Conservation (phyloP, 1,140 invertebrate species). For the Agrypnia vestita region DNA sequence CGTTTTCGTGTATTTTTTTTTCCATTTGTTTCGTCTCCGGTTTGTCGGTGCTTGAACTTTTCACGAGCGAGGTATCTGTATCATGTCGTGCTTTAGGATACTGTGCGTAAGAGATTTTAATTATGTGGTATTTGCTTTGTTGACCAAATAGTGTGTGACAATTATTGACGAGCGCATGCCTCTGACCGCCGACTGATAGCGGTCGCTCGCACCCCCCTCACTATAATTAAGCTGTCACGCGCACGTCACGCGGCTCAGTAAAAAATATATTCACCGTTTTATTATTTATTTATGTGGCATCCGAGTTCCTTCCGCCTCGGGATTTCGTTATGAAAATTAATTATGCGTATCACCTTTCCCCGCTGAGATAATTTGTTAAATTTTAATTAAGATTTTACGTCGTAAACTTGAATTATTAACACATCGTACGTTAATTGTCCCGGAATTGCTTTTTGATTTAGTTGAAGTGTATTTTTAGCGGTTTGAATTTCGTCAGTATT, state of each 20-base stretch:
- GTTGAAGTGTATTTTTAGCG: conserved; percentile 10
- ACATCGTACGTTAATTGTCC: conserved; percentile 28
- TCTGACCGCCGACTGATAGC: background rate
- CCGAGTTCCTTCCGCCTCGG: conserved; percentile 21
- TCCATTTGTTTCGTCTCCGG: no score
- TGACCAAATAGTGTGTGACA: background rate
- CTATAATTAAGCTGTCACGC: conserved; percentile 38
- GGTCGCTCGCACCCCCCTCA: background rate
- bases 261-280: conserved; percentile 30
- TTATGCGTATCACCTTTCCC: conserved; percentile 30
- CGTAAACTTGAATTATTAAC: conserved; percentile 27
- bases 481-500: no score
- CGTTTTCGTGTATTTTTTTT: no score
- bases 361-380: conserved; percentile 26
- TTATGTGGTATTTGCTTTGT: no score
- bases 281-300: conserved; percentile 21
- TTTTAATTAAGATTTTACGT: conserved; percentile 41
- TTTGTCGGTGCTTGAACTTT: no score
- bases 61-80: background rate
- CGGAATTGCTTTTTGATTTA: conserved; percentile 35
- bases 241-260: conserved; percentile 38
- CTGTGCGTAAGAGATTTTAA: background rate
- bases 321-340: conserved; percentile 38
- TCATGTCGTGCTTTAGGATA: background rate
- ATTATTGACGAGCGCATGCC: background rate